A percentile compares a stretch with the other conserved stretches of the same genome.
phyloP scores from a whole-genome alignment of 2,888 invertebrate species.

The Drosophila trichaetosa region DNA sequence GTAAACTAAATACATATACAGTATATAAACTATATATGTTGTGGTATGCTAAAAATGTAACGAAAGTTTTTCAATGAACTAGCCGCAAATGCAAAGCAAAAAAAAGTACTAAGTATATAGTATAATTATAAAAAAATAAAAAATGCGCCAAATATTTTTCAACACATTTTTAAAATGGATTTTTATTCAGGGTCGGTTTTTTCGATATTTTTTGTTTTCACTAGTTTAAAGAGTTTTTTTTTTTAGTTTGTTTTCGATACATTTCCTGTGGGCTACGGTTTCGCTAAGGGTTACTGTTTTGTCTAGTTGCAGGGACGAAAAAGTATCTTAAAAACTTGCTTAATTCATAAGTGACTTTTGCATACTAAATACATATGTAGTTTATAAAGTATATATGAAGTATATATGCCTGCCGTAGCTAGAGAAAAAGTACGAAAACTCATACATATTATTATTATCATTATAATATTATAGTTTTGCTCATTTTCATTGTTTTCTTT shows the following conservation, averaged over 20 bases:
- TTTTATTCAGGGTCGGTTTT: slow-evolving; percentile 10
- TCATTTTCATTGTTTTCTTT: background rate
- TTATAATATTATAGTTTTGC: slow-evolving; percentile 5
- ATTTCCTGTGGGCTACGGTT: slow-evolving; percentile 16
- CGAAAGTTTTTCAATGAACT: slow-evolving; percentile 64
- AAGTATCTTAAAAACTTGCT: slow-evolving; percentile 68
- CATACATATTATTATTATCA: slow-evolving; percentile 2
- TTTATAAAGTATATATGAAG: slow-evolving; percentile 39
- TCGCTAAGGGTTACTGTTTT: slow-evolving; percentile 11
- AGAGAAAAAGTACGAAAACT: slow-evolving; percentile 21
- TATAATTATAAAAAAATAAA: slow-evolving; percentile 22
- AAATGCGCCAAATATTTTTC: slow-evolving; percentile 24
- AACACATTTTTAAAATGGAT: slow-evolving; percentile 3
- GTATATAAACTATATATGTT: slow-evolving; percentile 13
- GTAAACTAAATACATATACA: slow-evolving; percentile 51
- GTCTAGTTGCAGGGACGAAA: slow-evolving; percentile 6
- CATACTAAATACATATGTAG: slow-evolving; percentile 69
- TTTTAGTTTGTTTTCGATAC: background rate
- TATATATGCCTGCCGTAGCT: slow-evolving; percentile 31
- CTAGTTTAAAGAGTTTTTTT: slow-evolving; percentile 15
- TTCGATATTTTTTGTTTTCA: slow-evolving; percentile 16
- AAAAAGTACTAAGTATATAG: slow-evolving; percentile 12
- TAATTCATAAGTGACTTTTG: slow-evolving; percentile 78
- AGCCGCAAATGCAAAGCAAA: slow-evolving; percentile 50
- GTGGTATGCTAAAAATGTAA: slow-evolving; percentile 50